These are phyloP conservation scores for Ochlodes sylvanus DNA, from an alignment of 2,888 invertebrate genomes.

Conservation along the genomic window DNA sequence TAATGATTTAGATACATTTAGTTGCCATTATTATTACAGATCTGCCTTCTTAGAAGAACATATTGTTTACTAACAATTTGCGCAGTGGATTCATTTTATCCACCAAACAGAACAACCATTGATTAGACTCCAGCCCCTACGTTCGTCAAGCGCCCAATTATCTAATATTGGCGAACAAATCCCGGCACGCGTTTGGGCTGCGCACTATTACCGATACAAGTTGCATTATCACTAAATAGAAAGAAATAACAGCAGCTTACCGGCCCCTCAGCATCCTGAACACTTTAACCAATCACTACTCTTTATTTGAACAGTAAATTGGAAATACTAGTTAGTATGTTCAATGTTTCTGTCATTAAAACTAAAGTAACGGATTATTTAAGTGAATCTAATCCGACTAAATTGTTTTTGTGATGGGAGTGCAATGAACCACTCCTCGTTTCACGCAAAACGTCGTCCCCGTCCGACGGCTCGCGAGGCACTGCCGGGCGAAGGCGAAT, in stretches of 20 bases:
- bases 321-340: neutral
- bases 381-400: neutral
- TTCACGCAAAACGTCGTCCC: constrained; percentile 44
- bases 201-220: constrained; percentile 40
- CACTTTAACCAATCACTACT: constrained; percentile 40
- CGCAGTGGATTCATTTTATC: neutral
- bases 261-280: constrained; percentile 60
- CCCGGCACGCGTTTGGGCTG: constrained; percentile 55
- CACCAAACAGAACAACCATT: neutral
- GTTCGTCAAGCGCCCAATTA: constrained; percentile 19
- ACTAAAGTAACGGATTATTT: neutral
- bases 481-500: constrained; percentile 47
- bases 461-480: constrained; percentile 54
- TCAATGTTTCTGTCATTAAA: constrained; percentile 18
- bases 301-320: constrained; percentile 8
- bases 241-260: constrained; percentile 51
- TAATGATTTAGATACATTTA: no score
- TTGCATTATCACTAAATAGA: constrained; percentile 46
- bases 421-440: constrained; percentile 48
- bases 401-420: constrained; percentile 30
- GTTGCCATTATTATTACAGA: no score
- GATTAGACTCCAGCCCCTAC: neutral
- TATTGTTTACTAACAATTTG: constrained; percentile 29
- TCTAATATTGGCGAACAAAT: constrained; percentile 51
- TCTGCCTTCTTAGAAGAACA: neutral